Evolutionary conservation across 2,888 invertebrate species (phyloP), one percentile per base, ranked within the genome.

Genomic region (Ephialtes manifestator): DNA sequence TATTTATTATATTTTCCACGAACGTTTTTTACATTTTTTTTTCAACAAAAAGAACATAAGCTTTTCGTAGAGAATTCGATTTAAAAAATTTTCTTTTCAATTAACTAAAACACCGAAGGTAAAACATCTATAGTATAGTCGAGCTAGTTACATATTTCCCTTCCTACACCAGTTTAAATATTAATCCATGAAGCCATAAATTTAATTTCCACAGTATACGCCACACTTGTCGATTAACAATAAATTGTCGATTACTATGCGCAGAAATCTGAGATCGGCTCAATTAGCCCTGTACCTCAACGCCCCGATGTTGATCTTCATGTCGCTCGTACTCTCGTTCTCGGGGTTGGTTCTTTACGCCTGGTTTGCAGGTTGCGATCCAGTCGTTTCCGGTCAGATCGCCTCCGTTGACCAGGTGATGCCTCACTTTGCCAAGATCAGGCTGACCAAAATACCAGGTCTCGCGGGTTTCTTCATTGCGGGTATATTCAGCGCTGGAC

Each of bases 331-430:
- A 77, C 98, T 98, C 0, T 94, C 94, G 2, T 94, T 95, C 80
- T 93, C 95, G 74, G 99, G 99, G 0, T 94, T 99, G 8, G 96
- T 97, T 0, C 97, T 98, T 86, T 98, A 97, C 93, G 97, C 98
- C 1, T 96, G 96, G 71, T 98, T 98, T 93, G 95, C 95, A 67
- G 94, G 96, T 86, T 99, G 98, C 92, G 98, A 99, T 94, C 99
- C 99, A 0, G 93, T 97, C 39, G 5, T 10, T 39, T 48, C 95
- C 51, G 95, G 95, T 0, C 94, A 95, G 46, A 97, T 98, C 75
- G 92, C 93, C 13, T 96, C 96, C 18, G 93, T 96, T 76, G 98
- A 63, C 10, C 71, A 79, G 53, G 18, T 74, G 7, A 98, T 74
- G 74, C 74, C 74, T 31, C 60, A 74, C 28, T 74, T 60, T 8